A percentile compares a stretch with the other conserved stretches of the same genome.
Evolutionary conservation across 1,140 invertebrate species (phyloP).

Genomic region (Ridgeia piscesae): DNA sequence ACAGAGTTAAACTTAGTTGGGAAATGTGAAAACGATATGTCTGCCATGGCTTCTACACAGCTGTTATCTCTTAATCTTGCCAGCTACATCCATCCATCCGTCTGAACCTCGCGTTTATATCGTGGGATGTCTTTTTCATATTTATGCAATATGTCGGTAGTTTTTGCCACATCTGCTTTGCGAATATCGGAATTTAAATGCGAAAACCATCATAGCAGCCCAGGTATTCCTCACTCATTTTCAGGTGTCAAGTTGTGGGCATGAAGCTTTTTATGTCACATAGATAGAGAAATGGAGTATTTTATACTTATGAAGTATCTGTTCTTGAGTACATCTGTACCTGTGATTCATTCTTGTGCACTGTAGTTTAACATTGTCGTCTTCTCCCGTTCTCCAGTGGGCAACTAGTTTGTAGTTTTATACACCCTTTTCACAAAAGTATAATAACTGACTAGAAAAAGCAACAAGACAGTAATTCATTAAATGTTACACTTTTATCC

Average conservation of each 20-base stretch:
- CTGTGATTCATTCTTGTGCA: neutral
- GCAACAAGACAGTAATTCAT: no score
- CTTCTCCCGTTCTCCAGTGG: neutral
- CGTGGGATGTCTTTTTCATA: neutral
- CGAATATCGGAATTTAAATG: constrained; percentile 6
- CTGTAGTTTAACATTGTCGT: neutral
- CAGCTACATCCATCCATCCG: neutral
- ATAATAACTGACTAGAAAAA: no score
- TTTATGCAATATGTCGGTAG: neutral
- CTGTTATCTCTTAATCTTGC: constrained; percentile 5
- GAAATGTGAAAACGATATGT: constrained; percentile 1
- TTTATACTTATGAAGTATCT: neutral
- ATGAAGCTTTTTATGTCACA: neutral
- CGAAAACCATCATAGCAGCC: neutral
- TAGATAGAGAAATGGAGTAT: neutral
- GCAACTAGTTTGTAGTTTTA: neutral
- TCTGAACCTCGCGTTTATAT: neutral
- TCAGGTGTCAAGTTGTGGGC: neutral
- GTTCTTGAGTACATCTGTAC: neutral
- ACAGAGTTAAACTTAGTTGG: constrained; percentile 5
- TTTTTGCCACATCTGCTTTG: neutral
- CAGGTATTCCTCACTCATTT: neutral
- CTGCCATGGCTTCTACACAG: neutral
- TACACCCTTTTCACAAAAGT: no score
- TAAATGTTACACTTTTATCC: no score